Evolutionary conservation across 2,113 vertebrate species (phyloP).

Genomic region (Pachyramphus minor): DNA sequence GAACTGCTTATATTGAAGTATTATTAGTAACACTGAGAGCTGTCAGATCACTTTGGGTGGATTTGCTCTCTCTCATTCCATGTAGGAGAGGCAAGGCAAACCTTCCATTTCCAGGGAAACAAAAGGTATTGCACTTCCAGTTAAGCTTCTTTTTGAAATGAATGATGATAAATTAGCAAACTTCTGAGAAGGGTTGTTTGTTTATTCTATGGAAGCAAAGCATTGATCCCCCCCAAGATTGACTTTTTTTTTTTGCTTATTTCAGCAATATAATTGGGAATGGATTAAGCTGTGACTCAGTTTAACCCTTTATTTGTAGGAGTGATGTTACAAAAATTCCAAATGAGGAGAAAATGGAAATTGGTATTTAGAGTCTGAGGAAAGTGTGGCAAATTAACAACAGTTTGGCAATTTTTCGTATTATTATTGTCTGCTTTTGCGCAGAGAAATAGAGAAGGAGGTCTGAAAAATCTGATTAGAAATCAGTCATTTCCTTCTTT

Average conservation of each 20-base stretch:
- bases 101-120: constrained; percentile 19
- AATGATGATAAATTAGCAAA: constrained; percentile 19
- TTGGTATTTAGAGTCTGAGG: not conserved
- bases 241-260: not conserved
- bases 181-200: not conserved
- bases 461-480: not conserved
- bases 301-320: constrained; percentile 1
- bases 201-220: not conserved
- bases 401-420: not conserved
- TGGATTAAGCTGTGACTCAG: not conserved
- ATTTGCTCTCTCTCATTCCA: not conserved
- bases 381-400: not conserved
- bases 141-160: not conserved
- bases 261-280: not conserved
- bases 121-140: not conserved
- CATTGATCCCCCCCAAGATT: not conserved
- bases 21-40: constrained; percentile 32
- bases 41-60: not conserved
- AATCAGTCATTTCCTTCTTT: not conserved
- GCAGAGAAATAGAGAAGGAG: not conserved
- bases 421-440: not conserved
- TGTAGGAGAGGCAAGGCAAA: not conserved
- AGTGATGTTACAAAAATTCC: not conserved
- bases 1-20: not conserved
- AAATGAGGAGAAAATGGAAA: not conserved